Evolutionary conservation across 92 coral and sea anemone genomes (phyloP).

Genomic region (Phymanthus crucifer): DNA sequence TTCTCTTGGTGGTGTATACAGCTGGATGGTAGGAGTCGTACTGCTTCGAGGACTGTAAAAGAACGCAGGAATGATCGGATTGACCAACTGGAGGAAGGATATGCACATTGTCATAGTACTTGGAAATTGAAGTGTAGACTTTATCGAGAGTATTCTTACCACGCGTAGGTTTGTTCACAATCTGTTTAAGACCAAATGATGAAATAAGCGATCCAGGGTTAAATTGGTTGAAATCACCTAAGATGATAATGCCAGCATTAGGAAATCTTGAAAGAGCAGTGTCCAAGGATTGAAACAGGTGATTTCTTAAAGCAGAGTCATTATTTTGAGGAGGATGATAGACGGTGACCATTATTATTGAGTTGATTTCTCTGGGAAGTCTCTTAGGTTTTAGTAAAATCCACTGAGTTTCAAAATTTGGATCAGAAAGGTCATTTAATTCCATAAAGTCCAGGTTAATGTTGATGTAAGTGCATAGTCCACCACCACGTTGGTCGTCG

Average conservation of each 20-base stretch:
- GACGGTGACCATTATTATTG: background rate
- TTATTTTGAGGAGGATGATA: constrained; percentile 15
- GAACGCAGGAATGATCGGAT: constrained; percentile 2
- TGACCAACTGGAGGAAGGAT: constrained; percentile 26
- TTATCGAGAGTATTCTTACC: constrained; percentile 15
- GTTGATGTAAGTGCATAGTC: background rate
- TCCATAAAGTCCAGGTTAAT: background rate
- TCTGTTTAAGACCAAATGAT: constrained; percentile 19
- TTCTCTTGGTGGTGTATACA: constrained; percentile 22
- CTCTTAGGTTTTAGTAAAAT: constrained; percentile 3
- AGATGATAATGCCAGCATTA: constrained; percentile 4
- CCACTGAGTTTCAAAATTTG: constrained; percentile 15
- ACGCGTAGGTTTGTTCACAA: constrained; percentile 17
- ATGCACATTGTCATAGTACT: constrained; percentile 1
- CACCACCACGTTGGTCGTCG: background rate
- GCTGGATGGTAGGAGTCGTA: constrained; percentile 1
- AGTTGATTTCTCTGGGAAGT: constrained; percentile 18
- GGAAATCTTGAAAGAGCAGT: constrained; percentile 1
- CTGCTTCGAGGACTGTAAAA: background rate
- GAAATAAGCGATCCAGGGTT: constrained; percentile 13
- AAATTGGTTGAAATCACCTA: constrained; percentile 26
- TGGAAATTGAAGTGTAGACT: background rate
- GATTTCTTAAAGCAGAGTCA: background rate
- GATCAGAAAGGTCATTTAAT: background rate
- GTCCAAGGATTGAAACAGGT: constrained; percentile 10